A percentile compares a stretch with the other conserved stretches of the same genome.
Conservation (phyloP, 2,797 vertebrate species). For the Sarcophilus harrisii region DNA sequence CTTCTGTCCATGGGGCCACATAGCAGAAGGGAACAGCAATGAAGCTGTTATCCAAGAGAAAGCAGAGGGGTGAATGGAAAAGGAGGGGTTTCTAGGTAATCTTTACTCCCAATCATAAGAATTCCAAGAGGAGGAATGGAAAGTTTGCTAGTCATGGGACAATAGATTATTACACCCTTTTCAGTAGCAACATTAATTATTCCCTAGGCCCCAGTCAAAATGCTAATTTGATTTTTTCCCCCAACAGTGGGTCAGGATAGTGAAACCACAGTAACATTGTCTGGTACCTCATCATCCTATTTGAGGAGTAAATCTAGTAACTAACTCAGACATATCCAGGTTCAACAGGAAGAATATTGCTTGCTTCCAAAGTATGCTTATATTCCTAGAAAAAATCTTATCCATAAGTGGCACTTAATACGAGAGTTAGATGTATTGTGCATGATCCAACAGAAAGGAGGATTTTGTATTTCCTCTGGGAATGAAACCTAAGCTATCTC, state of each 20-base stretch:
- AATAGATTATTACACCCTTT: neutral
- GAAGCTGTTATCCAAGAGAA: neutral
- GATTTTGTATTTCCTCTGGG: neutral
- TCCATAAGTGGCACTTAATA: neutral
- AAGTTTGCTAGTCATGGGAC: neutral
- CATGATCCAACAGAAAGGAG: neutral
- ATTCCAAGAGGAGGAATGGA: neutral
- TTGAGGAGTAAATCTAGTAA: neutral
- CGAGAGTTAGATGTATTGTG: neutral
- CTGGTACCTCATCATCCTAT: neutral
- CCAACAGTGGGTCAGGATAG: neutral
- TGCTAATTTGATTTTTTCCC: neutral
- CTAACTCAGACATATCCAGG: neutral
- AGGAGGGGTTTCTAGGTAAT: neutral
- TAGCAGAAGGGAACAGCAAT: neutral
- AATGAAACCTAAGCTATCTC: neutral
- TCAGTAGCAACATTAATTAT: neutral
- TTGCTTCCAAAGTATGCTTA: neutral
- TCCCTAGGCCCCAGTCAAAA: neutral
- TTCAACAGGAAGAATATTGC: neutral
- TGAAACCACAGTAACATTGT: neutral
- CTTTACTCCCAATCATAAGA: neutral
- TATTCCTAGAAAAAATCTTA: neutral
- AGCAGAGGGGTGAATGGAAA: neutral
- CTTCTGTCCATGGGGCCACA: neutral